These are phyloP conservation scores for Corythornis cristatus DNA, from an alignment of 2,113 vertebrate genomes.

Conservation along the genomic window DNA sequence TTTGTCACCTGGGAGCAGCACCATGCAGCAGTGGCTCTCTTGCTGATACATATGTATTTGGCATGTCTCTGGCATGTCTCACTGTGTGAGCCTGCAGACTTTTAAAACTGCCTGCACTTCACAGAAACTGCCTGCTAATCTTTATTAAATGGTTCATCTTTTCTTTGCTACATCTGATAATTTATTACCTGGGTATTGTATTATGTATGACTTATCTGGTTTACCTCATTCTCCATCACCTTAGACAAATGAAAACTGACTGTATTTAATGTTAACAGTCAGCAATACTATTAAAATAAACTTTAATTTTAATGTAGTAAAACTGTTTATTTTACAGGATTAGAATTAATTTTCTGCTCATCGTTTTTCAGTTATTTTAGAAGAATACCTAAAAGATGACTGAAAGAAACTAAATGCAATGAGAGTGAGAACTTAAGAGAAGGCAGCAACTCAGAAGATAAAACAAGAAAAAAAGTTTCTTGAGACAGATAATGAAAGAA, in stretches of 20 bases:
- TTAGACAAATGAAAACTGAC: background rate
- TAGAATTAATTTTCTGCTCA: background rate
- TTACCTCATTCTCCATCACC: background rate
- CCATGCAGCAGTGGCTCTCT: fast-evolving
- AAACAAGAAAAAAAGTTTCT: background rate
- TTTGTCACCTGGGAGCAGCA: background rate
- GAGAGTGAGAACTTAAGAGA: background rate
- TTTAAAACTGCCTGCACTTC: background rate
- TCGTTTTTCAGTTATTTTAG: background rate
- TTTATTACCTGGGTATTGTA: background rate
- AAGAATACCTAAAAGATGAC: background rate
- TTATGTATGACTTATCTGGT: background rate
- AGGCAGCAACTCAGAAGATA: background rate
- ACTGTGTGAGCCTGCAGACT: background rate
- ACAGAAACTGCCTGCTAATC: background rate
- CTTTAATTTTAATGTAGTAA: background rate
- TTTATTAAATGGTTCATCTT: background rate
- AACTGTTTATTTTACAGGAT: background rate
- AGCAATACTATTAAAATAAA: background rate
- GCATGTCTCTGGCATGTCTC: background rate
- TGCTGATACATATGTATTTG: fast-evolving
- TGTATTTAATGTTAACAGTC: background rate
- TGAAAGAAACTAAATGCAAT: background rate
- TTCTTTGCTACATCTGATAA: background rate
- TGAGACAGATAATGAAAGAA: background rate